phyloP scores from a whole-genome alignment of 2,888 invertebrate genomes.

The Torymus texanus region DNA sequence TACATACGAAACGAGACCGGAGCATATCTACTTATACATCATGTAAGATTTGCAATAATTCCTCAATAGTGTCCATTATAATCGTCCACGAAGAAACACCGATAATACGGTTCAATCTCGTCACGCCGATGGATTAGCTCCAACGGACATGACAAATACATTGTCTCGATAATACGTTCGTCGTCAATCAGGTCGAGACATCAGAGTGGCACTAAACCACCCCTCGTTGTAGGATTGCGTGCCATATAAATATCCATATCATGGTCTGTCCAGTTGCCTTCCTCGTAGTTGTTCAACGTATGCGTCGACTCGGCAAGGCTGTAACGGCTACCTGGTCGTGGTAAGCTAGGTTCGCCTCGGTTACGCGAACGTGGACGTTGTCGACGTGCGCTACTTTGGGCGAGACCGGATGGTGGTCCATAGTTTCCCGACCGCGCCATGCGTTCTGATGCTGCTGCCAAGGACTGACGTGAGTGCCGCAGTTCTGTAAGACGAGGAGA shows the following conservation, averaged over 20 bases:
- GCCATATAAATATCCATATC: conserved; percentile 97
- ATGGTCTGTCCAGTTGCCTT: conserved; percentile 96
- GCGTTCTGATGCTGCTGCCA: conserved; percentile 88
- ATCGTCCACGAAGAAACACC: too few species aligned
- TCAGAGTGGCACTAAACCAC: conserved; percentile 88
- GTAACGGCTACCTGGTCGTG: conserved; percentile 86
- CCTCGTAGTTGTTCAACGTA: conserved; percentile 90
- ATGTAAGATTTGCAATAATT: too few species aligned
- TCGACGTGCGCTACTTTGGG: conserved; percentile 78
- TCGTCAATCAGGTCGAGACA: neutral
- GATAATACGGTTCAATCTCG: too few species aligned
- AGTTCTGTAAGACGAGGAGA: conserved; percentile 79
- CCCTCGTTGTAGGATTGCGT: conserved; percentile 90
- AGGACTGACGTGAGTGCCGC: conserved; percentile 89
- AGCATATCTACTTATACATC: too few species aligned
- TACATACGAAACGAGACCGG: too few species aligned
- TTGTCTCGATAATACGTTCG: too few species aligned
- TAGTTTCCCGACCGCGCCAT: conserved; percentile 72
- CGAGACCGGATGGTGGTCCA: conserved; percentile 62
- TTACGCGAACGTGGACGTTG: conserved; percentile 87
- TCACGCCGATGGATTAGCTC: too few species aligned
- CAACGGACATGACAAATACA: too few species aligned
- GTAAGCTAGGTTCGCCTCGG: conserved; percentile 79
- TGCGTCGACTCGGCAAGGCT: conserved; percentile 88
- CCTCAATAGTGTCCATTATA: too few species aligned